Evolutionary conservation across 2,113 vertebrate genomes (phyloP).

Genomic region (Nothoprocta perdicaria): DNA sequence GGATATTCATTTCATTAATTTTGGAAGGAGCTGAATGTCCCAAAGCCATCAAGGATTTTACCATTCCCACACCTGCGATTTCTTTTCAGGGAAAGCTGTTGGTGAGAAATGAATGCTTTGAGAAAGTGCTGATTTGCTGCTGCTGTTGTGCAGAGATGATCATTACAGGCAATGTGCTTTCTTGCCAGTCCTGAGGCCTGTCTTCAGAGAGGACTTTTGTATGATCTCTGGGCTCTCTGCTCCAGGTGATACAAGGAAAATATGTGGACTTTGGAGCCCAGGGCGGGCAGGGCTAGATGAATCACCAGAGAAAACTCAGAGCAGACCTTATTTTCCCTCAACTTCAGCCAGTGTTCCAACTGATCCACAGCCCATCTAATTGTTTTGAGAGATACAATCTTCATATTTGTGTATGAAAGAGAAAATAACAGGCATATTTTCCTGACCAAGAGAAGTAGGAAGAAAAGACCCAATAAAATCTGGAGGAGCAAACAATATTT

Average conservation of each 20-base stretch:
- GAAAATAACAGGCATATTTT: background rate
- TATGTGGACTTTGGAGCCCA: background rate
- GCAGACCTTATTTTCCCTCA: background rate
- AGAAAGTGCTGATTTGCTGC: background rate
- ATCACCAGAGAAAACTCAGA: background rate
- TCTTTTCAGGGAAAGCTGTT: slow-evolving; percentile 23
- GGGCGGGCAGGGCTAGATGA: background rate
- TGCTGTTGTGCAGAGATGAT: background rate
- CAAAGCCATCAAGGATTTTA: background rate
- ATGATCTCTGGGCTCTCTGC: background rate
- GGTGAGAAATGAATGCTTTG: background rate
- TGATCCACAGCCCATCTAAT: background rate
- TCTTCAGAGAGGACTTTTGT: background rate
- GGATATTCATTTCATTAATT: slow-evolving; percentile 5
- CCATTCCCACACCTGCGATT: background rate
- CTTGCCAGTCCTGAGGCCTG: background rate
- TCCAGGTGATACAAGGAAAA: background rate
- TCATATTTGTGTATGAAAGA: background rate
- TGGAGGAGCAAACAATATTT: background rate
- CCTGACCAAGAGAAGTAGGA: background rate
- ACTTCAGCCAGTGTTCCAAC: background rate
- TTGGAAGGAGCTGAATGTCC: background rate
- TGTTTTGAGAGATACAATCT: background rate
- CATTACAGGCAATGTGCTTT: background rate
- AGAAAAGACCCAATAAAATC: background rate